Evolutionary conservation across 1,140 invertebrate species (phyloP).

Genomic region (Charaxes varanes): DNA sequence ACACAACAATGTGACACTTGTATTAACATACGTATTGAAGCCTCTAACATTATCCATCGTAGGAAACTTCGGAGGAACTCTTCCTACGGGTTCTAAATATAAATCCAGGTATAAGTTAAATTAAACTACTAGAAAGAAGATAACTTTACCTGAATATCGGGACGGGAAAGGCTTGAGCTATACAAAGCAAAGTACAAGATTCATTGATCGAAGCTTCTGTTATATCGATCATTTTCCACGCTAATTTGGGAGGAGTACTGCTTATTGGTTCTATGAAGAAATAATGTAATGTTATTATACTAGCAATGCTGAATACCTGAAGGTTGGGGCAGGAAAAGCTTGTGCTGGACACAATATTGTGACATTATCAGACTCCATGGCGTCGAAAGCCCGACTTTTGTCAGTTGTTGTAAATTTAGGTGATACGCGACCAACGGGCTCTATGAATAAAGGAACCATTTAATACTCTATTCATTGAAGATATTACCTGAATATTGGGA

Average conservation of each 20-base stretch:
- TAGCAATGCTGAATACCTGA: slow-evolving; percentile 76
- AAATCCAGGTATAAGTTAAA: slow-evolving; percentile 21
- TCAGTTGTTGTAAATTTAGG: slow-evolving; percentile 85
- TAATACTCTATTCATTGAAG: slow-evolving; percentile 14
- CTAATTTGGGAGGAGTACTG: slow-evolving; percentile 81
- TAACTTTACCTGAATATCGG: slow-evolving; percentile 78
- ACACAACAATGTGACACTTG: slow-evolving; percentile 75
- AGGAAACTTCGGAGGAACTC: slow-evolving; percentile 80
- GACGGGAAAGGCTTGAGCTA: slow-evolving; percentile 83
- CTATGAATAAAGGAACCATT: slow-evolving; percentile 67
- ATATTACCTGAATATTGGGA: slow-evolving; percentile 79
- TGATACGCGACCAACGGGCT: slow-evolving; percentile 83
- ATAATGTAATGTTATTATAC: slow-evolving; percentile 29
- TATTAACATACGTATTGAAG: slow-evolving; percentile 65
- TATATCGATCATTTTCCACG: slow-evolving; percentile 66
- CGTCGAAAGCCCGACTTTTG: slow-evolving; percentile 77
- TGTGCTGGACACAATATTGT: slow-evolving; percentile 82
- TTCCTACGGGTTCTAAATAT: slow-evolving; percentile 73
- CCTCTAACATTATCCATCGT: slow-evolving; percentile 78
- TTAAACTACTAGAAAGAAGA: slow-evolving; percentile 12
- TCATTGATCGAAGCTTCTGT: slow-evolving; percentile 48
- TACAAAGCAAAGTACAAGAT: slow-evolving; percentile 79
- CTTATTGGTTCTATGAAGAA: slow-evolving; percentile 80
- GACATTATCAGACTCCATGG: slow-evolving; percentile 69
- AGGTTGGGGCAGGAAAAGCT: slow-evolving; percentile 80